Conservation (phyloP, 2,797 vertebrate species). For the Dermochelys coriacea region DNA sequence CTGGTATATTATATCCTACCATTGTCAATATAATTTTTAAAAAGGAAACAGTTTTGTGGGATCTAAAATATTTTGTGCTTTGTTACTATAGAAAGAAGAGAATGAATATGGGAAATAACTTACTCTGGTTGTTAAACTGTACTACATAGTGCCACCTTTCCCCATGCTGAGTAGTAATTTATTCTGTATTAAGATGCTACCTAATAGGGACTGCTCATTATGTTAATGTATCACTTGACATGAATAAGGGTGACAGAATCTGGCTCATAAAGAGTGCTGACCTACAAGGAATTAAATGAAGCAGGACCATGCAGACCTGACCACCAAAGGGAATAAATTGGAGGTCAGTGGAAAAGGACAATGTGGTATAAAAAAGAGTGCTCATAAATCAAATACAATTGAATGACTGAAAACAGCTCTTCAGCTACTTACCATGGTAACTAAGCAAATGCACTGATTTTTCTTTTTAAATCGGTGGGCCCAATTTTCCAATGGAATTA, state of each 20-base stretch:
- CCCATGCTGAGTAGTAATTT: neutral
- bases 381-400: neutral
- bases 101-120: neutral
- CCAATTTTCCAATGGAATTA: neutral
- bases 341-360: neutral
- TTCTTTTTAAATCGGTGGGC: neutral
- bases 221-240: neutral
- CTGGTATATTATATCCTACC: neutral
- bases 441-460: neutral
- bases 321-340: neutral
- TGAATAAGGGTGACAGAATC: neutral
- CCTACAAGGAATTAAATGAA: neutral
- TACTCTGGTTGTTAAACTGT: neutral
- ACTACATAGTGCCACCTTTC: neutral
- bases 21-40: fast-evolving
- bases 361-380: neutral
- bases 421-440: neutral
- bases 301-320: too few species aligned
- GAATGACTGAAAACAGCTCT: neutral
- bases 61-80: neutral
- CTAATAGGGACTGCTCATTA: neutral
- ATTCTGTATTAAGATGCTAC: neutral
- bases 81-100: neutral
- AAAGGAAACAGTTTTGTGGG: neutral
- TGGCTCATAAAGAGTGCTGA: neutral